Percentiles rank a stretch among this genome's conserved stretches.
These are phyloP conservation scores for Drymodes brunneopygia DNA, from an alignment of 2,113 vertebrate genomes.

Conservation along the genomic window DNA sequence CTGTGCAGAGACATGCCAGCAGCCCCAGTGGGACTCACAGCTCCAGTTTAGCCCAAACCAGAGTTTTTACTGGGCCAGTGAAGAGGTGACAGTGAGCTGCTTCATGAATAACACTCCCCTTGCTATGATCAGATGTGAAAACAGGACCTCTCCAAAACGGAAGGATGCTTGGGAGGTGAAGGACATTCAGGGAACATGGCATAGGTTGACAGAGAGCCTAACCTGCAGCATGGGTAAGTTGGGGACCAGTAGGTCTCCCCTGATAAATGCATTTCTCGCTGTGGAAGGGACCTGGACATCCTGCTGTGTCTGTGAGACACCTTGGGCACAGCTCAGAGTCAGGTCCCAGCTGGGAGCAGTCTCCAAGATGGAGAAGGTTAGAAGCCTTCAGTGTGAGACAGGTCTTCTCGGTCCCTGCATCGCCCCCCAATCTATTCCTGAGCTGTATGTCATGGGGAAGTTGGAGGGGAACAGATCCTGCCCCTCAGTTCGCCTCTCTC, in stretches of 20 bases:
- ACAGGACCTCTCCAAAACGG: fast-evolving
- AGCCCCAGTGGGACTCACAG: not conserved
- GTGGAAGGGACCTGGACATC: not conserved
- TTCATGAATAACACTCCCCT: fast-evolving
- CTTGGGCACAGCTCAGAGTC: not conserved
- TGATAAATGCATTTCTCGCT: fast-evolving
- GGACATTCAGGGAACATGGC: not conserved
- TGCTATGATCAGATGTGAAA: not conserved
- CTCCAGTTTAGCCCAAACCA: not conserved
- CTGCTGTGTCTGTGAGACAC: fast-evolving
- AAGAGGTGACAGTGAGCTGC: not conserved
- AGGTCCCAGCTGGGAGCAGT: not conserved
- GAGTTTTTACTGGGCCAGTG: not conserved
- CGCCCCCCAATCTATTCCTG: not conserved
- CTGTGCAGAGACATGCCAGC: not conserved
- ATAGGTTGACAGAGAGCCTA: fast-evolving
- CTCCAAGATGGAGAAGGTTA: not conserved
- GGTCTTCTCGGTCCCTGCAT: not conserved
- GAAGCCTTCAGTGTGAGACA: not conserved
- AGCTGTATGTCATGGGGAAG: not conserved
- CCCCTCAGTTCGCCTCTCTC: not conserved
- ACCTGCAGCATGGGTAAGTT: not conserved
- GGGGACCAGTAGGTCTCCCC: not conserved
- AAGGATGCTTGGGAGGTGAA: not conserved
- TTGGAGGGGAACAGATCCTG: not conserved